Evolutionary conservation across 1,140 invertebrate species (phyloP), one percentile per base, ranked within the genome.

Genomic region (Ptiloglossa arizonensis): DNA sequence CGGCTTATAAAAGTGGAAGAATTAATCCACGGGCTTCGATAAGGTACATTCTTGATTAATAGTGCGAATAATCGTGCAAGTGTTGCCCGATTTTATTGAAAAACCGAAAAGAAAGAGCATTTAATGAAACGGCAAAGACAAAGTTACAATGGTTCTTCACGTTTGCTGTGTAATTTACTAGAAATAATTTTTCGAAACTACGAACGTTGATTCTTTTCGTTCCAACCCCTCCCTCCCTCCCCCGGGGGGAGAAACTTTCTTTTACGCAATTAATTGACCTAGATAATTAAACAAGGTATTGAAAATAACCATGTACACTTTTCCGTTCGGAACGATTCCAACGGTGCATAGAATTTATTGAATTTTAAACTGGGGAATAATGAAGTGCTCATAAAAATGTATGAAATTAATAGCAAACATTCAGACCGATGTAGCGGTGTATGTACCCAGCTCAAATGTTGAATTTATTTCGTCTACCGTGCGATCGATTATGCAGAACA

Each of bases 401-500:
- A 68, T n/a, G 41, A 46, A 13, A 46, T 67, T 38, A 68, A 68
- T 75, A 38, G 29, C 38, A 27, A 56, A 56, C 38, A 15, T 2
- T 35, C 27, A 6, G 35, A 8, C 15, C 17, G 24, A 56, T 3
- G 35, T 54, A 41, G 13, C 2, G 27, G 2, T n/a, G n/a, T n/a
- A 15, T 29, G 29, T 19, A 50, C 17, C 8, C 9, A 8, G 11
- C 8, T 6, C 27, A 24, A 48, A 22, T 22, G 15, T 72, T 62
- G 56, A 35, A 68, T 38, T 54, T 48, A 46, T 35, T 48, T 60
- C 24, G 24, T 5, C 5, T 19, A 15, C 13, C 5, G 35, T 15
- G 41, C 32, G 62, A 57, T 46, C 52, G 50, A 74, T 75, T 67
- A 75, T 75, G 63, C 52, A 75, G 57, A 75, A 46, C n/a, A 68